Percentiles rank a stretch among this genome's conserved stretches.
Conservation (phyloP, 2,113 vertebrate genomes). For the Vidua chalybeata region DNA sequence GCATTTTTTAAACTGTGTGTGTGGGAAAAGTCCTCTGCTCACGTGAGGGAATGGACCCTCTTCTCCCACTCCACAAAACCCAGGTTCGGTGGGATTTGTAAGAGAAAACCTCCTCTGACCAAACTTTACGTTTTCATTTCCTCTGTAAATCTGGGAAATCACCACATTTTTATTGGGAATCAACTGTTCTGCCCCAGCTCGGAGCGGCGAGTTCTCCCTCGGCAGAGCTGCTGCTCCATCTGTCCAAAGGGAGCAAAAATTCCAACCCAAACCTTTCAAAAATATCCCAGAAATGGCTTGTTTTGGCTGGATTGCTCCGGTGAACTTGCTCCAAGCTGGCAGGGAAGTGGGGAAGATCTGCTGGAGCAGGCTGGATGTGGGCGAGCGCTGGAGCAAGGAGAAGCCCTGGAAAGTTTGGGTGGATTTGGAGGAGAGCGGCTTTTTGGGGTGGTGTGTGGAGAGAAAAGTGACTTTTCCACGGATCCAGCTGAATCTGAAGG, state of each 20-base stretch:
- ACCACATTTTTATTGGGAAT: not conserved
- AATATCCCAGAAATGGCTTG: constrained; percentile 19
- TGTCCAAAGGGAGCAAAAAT: constrained; percentile 15
- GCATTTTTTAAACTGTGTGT: not conserved
- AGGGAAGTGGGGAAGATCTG: not conserved
- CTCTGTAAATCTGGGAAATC: not conserved
- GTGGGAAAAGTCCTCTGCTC: not conserved
- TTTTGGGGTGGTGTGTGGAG: not conserved
- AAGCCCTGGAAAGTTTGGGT: constrained; percentile 25
- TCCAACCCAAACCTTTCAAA: constrained; percentile 31
- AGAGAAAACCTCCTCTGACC: not conserved
- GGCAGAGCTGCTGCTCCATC: not conserved
- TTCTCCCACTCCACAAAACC: not conserved
- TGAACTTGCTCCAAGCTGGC: not conserved
- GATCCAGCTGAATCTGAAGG: not conserved
- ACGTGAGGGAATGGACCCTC: fast-evolving
- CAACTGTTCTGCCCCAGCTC: not conserved
- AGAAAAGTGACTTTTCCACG: fast-evolving
- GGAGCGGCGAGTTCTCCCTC: not conserved
- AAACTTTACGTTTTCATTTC: not conserved
- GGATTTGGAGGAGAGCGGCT: not conserved
- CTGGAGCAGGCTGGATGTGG: constrained; percentile 15
- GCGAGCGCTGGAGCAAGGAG: not conserved
- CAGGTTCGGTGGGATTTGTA: not conserved
- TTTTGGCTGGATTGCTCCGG: not conserved